Evolutionary conservation across 2,113 vertebrate species (phyloP).

Genomic region (Machaerirhynchus nigripectus): DNA sequence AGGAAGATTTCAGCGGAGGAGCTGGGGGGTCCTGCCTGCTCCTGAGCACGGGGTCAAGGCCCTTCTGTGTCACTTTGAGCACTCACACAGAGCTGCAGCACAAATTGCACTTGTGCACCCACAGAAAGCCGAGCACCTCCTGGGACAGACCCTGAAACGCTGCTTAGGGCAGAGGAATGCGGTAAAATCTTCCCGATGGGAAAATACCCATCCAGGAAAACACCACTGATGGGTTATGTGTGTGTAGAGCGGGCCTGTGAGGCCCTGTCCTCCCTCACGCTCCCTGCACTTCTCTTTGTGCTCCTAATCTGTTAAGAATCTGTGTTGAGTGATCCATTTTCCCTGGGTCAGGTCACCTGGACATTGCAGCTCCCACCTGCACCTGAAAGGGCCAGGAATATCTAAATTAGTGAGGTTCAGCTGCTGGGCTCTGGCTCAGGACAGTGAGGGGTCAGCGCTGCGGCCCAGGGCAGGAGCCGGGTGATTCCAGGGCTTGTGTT

Average conservation of each 20-base stretch:
- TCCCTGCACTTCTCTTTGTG: background rate
- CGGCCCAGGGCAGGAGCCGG: background rate
- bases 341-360: background rate
- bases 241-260: background rate
- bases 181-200: background rate
- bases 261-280: background rate
- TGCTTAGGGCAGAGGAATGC: background rate
- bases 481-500: background rate
- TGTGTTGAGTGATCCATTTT: fast-evolving
- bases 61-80: background rate
- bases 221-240: background rate
- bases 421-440: background rate
- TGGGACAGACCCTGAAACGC: fast-evolving
- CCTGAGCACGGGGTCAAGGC: background rate
- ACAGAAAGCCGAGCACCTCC: background rate
- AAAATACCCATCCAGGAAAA: background rate
- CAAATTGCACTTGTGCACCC: background rate
- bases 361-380: background rate
- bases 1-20: background rate
- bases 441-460: background rate
- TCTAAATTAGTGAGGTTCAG: background rate
- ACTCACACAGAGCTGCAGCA: background rate
- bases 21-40: background rate
- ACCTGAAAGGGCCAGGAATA: background rate
- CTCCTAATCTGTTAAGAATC: background rate